These are phyloP conservation scores for Neotragus moschatus DNA, from an alignment of 2,113 vertebrate genomes.

Conservation along the genomic window DNA sequence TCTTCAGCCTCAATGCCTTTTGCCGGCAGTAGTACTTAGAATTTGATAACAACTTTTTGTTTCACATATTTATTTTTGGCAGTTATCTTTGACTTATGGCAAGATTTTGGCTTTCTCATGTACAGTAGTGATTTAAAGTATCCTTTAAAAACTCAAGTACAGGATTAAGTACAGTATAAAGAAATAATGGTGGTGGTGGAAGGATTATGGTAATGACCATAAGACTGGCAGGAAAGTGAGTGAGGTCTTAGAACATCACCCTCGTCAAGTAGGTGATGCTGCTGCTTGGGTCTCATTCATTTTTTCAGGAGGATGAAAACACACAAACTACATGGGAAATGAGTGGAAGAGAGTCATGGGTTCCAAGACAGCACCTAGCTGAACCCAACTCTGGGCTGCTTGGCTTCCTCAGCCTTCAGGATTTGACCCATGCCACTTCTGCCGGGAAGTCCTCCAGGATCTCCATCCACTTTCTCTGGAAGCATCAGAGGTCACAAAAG, in stretches of 20 bases:
- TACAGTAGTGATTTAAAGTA: not conserved
- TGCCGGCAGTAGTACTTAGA: not conserved
- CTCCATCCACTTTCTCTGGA: not conserved
- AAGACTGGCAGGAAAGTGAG: not conserved
- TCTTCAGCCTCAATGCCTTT: not conserved
- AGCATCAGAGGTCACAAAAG: not conserved
- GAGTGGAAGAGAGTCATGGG: not conserved
- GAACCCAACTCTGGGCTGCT: not conserved
- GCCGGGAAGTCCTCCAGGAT: not conserved
- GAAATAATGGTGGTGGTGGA: not conserved
- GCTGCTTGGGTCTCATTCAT: not conserved
- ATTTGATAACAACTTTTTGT: not conserved
- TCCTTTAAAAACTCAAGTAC: not conserved
- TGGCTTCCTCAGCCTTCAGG: not conserved
- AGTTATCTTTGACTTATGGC: slow-evolving; percentile 13
- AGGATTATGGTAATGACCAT: not conserved
- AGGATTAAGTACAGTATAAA: not conserved
- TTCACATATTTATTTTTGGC: not conserved
- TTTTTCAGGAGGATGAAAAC: not conserved
- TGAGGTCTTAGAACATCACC: not conserved
- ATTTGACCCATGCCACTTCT: not conserved
- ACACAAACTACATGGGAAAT: not conserved
- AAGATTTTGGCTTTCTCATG: not conserved
- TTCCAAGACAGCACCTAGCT: not conserved
- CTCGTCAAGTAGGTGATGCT: not conserved